Evolutionary conservation across 2,797 vertebrate genomes (phyloP).

Genomic region (Myotis myotis): DNA sequence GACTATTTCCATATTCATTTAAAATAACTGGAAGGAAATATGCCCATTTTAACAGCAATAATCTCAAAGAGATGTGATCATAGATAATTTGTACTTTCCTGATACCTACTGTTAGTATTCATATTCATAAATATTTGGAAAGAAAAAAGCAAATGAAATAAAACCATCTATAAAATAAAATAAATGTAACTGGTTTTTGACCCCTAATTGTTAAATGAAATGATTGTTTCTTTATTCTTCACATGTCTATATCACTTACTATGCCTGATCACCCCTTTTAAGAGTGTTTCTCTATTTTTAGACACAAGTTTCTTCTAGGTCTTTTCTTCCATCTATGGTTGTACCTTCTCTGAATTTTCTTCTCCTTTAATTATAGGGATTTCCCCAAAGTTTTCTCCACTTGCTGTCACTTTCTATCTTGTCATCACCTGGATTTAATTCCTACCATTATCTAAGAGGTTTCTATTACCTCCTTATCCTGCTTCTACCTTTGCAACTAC

Average conservation of each 20-base stretch:
- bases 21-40: not conserved
- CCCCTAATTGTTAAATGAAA: not conserved
- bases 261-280: not conserved
- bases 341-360: not conserved
- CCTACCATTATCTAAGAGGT: not conserved
- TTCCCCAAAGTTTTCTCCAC: not conserved
- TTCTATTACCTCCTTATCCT: not conserved
- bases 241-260: not conserved
- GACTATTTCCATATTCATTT: not conserved
- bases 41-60: not conserved
- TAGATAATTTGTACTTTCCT: not conserved
- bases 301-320: not conserved
- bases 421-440: not conserved
- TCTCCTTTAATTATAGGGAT: not conserved
- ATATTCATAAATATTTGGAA: not conserved
- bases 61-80: not conserved
- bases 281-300: not conserved
- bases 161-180: not conserved
- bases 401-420: not conserved
- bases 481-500: not conserved
- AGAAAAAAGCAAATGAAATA: not conserved
- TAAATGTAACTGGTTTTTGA: not conserved
- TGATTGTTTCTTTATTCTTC: not conserved
- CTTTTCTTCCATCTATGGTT: not conserved
- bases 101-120: not conserved